phyloP scores from a whole-genome alignment of 2,888 invertebrate genomes.

The Parelbella ahira region DNA sequence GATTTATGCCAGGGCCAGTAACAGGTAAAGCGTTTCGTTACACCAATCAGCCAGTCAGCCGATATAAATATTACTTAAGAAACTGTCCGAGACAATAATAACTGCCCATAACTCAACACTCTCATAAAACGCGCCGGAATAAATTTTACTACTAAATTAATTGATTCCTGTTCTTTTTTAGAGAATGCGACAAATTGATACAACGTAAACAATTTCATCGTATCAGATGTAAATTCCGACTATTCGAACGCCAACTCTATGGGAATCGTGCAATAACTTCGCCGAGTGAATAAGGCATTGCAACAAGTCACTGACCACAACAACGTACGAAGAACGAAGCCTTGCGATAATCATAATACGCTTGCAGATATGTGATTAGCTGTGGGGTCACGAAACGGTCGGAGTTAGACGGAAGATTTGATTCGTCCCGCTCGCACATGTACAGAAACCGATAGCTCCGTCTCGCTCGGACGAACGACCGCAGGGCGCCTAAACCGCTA shows the following conservation, averaged over 20 bases:
- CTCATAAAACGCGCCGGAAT: slow-evolving; percentile 19
- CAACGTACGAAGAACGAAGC: slow-evolving; percentile 67
- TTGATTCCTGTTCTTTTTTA: slow-evolving; percentile 21
- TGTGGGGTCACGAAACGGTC: slow-evolving; percentile 77
- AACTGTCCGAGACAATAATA: slow-evolving; percentile 30
- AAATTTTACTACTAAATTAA: slow-evolving; percentile 24
- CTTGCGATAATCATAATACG: slow-evolving; percentile 77
- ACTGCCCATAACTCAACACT: slow-evolving; percentile 22
- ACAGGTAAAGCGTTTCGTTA: slow-evolving; percentile 49
- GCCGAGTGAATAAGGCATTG: slow-evolving; percentile 41
- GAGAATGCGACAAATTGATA: slow-evolving; percentile 22
- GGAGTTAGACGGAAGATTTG: slow-evolving; percentile 66
- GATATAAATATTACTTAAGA: slow-evolving; percentile 37
- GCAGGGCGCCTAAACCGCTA: slow-evolving; percentile 78
- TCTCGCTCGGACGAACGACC: slow-evolving; percentile 63
- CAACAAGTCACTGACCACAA: slow-evolving; percentile 72
- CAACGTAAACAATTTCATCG: slow-evolving; percentile 19
- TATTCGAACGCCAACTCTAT: slow-evolving; percentile 16
- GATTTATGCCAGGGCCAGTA: slow-evolving; percentile 54
- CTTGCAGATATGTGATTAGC: slow-evolving; percentile 80
- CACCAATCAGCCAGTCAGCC: slow-evolving; percentile 42
- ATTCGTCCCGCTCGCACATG: slow-evolving; percentile 44
- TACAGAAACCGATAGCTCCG: slow-evolving; percentile 38
- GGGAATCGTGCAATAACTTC: slow-evolving; percentile 31
- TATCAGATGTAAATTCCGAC: slow-evolving; percentile 18